These are phyloP conservation scores for Allolobophora icterica DNA, from an alignment of 2,888 invertebrate genomes.

Conservation along the genomic window DNA sequence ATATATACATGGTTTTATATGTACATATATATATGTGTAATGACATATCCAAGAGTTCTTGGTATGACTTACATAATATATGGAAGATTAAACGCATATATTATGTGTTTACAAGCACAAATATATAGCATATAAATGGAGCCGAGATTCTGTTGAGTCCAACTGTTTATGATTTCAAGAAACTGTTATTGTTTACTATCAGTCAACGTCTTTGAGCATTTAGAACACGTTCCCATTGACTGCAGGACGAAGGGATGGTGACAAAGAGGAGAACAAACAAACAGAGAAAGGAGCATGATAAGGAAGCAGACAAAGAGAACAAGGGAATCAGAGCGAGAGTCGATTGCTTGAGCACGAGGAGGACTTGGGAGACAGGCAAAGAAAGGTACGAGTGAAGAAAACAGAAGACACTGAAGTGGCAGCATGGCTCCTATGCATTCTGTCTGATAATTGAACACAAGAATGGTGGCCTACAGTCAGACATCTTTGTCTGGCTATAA, in stretches of 20 bases:
- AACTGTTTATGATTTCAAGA: background rate
- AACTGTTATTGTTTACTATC: conserved; percentile 2
- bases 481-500: too few species aligned
- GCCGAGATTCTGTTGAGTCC: background rate
- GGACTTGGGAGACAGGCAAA: too few species aligned
- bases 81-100: background rate
- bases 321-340: background rate
- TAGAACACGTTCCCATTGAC: background rate
- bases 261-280: background rate
- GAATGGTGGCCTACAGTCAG: too few species aligned
- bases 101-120: background rate
- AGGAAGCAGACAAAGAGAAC: background rate
- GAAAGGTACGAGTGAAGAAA: too few species aligned
- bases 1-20: background rate
- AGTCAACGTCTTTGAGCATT: background rate
- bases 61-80: background rate
- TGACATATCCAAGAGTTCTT: background rate
- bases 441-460: too few species aligned
- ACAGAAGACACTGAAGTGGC: too few species aligned
- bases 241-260: background rate
- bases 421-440: too few species aligned
- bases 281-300: background rate
- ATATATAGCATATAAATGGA: background rate
- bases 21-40: background rate
- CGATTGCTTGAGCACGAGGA: background rate